Conservation (phyloP, 1,140 invertebrate species). For the Trichonephila clavipes region DNA sequence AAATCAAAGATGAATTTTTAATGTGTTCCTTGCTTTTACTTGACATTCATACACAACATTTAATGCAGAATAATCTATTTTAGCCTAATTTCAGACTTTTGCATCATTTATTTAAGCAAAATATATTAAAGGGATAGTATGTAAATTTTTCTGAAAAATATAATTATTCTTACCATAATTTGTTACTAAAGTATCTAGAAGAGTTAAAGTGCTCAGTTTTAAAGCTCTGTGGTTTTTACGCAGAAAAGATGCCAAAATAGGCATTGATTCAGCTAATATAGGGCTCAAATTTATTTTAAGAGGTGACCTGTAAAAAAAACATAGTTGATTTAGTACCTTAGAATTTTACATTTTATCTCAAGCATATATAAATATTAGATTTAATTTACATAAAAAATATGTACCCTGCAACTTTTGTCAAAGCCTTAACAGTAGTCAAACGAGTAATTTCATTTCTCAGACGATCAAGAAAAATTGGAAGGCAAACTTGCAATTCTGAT, state of each 20-base stretch:
- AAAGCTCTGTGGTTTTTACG: conserved; percentile 98
- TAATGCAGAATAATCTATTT: too few species aligned
- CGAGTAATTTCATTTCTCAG: conserved; percentile 98
- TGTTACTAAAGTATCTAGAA: conserved; percentile 93
- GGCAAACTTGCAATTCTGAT: conserved; percentile 89
- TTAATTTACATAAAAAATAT: not conserved
- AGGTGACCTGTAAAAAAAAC: conserved; percentile 85
- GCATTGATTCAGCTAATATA: conserved; percentile 93
- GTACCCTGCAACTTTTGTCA: conserved; percentile 93
- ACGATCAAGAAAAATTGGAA: conserved; percentile 96
- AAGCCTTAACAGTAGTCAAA: conserved; percentile 96
- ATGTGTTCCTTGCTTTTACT: too few species aligned
- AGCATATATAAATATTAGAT: not conserved
- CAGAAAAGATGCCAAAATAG: conserved; percentile 95
- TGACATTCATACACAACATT: too few species aligned
- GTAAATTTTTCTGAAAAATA: too few species aligned
- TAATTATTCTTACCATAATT: conserved; percentile 86
- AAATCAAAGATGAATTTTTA: too few species aligned
- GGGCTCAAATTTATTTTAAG: conserved; percentile 91
- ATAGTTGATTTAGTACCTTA: not conserved
- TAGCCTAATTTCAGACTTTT: too few species aligned
- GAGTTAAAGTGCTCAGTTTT: conserved; percentile 93
- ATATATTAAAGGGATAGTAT: too few species aligned
- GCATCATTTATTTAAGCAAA: too few species aligned
- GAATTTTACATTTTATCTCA: not conserved